These are phyloP conservation scores for Tenodera sinensis DNA, from an alignment of 2,888 invertebrate species.

Conservation along the genomic window DNA sequence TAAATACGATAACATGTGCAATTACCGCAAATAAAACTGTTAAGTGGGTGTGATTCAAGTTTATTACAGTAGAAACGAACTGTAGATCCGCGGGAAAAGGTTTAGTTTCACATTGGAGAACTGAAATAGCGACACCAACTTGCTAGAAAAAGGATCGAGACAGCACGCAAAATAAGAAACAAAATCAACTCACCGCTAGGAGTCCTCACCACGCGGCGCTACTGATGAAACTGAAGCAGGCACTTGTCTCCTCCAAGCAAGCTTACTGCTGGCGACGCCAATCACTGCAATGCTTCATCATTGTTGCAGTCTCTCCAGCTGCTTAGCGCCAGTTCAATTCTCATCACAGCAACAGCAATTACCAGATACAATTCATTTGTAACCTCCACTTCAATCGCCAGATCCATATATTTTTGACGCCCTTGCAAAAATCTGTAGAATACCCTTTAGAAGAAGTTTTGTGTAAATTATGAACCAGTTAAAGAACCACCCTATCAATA, in stretches of 20 bases:
- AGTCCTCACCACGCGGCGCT: background rate
- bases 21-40: too few species aligned
- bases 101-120: too few species aligned
- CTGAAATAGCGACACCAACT: background rate
- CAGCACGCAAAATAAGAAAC: background rate
- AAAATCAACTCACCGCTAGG: background rate
- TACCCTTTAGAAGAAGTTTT: too few species aligned
- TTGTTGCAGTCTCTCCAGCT: background rate
- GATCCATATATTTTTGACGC: too few species aligned
- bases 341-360: background rate
- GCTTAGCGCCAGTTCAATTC: background rate
- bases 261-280: background rate
- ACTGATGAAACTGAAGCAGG: background rate
- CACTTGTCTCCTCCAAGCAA: background rate
- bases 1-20: too few species aligned
- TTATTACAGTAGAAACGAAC: background rate
- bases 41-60: too few species aligned
- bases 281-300: background rate
- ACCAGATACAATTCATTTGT: background rate
- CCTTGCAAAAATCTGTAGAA: too few species aligned
- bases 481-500: too few species aligned
- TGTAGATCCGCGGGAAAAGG: background rate
- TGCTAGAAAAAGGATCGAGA: background rate
- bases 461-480: too few species aligned
- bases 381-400: too few species aligned